A percentile compares a stretch with the other conserved stretches of the same genome.
Evolutionary conservation across 92 coral and sea anemone species (phyloP).

Genomic region (Heliopora coerulea): DNA sequence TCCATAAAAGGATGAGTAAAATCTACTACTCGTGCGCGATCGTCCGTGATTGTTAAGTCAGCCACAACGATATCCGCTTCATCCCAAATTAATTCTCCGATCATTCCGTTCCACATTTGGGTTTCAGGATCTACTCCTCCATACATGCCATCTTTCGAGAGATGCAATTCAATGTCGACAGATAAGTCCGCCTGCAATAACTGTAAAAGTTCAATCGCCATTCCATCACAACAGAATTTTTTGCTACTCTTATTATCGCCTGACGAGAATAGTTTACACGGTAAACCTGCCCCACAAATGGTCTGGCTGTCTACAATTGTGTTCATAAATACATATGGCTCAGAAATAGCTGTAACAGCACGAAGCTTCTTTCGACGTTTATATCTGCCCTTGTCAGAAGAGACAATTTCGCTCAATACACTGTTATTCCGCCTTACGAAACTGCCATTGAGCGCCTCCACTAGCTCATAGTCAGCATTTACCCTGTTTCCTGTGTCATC

Average conservation of each 20-base stretch:
- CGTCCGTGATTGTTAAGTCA: conserved; percentile 61
- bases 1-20: conserved; percentile 65
- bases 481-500: conserved; percentile 59
- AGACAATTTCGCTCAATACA: background rate
- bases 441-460: conserved; percentile 12
- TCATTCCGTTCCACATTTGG: conserved; percentile 72
- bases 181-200: conserved; percentile 49
- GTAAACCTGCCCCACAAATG: conserved; percentile 28
- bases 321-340: conserved; percentile 51
- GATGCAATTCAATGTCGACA: conserved; percentile 52
- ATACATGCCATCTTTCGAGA: conserved; percentile 65
- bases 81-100: conserved; percentile 60
- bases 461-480: conserved; percentile 59
- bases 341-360: conserved; percentile 54
- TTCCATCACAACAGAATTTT: conserved; percentile 60
- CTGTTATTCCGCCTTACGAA: background rate
- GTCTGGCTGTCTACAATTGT: background rate
- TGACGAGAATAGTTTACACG: background rate
- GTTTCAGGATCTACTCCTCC: conserved; percentile 55
- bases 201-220: conserved; percentile 58
- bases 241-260: background rate
- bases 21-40: conserved; percentile 58
- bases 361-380: conserved; percentile 39
- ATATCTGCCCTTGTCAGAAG: background rate
- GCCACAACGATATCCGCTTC: conserved; percentile 71